Conservation (phyloP, 2,888 invertebrate genomes). For the Balanococcus diminutus region DNA sequence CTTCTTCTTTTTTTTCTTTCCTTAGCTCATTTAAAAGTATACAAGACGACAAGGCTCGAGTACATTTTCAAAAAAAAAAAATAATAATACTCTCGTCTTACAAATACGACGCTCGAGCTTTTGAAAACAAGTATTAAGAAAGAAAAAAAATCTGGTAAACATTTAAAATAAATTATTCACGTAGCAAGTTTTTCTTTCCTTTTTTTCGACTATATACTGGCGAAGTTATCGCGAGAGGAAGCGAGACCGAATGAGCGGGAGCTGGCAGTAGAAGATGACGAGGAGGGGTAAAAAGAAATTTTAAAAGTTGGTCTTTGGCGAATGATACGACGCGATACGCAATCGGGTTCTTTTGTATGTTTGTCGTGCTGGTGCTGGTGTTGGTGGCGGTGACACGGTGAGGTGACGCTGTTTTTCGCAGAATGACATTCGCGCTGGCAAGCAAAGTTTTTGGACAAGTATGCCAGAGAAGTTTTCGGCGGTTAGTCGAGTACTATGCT, state of each 20-base stretch:
- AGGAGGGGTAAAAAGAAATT: background rate
- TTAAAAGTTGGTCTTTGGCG: background rate
- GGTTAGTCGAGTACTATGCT: background rate
- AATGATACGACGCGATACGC: background rate
- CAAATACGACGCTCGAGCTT: background rate
- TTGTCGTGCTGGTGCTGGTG: background rate
- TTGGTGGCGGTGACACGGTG: background rate
- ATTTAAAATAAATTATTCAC: background rate
- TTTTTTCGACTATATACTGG: background rate
- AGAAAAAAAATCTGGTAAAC: background rate
- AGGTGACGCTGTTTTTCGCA: background rate
- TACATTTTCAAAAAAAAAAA: background rate
- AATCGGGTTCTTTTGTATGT: background rate
- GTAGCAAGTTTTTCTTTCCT: background rate
- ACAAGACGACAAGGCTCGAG: background rate
- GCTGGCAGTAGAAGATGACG: background rate
- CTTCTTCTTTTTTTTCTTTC: no score
- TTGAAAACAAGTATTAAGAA: background rate
- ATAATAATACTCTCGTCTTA: background rate
- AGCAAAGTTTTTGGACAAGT: conserved; percentile 1
- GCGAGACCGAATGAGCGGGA: background rate
- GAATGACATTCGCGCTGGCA: background rate
- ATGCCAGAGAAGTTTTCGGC: background rate
- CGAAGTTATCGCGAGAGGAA: background rate
- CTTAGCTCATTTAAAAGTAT: background rate